Percentiles rank a stretch among this genome's conserved stretches.
phyloP scores from a whole-genome alignment of 1,140 invertebrate species.

The Scaptomyza montana region DNA sequence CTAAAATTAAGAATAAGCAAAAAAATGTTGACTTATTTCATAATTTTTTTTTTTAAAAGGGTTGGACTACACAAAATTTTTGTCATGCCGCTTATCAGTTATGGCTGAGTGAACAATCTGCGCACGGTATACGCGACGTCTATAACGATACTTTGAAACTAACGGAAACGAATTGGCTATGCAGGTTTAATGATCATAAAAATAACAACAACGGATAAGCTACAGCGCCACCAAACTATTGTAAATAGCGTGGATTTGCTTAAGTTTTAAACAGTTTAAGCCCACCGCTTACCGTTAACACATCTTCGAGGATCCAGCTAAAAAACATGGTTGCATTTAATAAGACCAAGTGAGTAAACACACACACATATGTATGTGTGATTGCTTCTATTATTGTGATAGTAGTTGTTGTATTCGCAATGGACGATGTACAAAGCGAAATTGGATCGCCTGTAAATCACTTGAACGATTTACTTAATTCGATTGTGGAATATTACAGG shows the following conservation, averaged over 20 bases:
- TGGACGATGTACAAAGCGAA: slow-evolving; percentile 26
- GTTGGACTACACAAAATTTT: slow-evolving; percentile 16
- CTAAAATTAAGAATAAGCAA: slow-evolving; percentile 15
- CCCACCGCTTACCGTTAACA: slow-evolving; percentile 37
- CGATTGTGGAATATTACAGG: slow-evolving; percentile 47
- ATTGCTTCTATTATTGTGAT: background rate
- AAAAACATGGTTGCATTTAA: slow-evolving; percentile 52
- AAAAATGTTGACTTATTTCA: background rate
- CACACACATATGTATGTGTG: slow-evolving; percentile 3
- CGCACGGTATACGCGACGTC: slow-evolving; percentile 24
- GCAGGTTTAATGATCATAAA: slow-evolving; percentile 24
- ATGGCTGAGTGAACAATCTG: slow-evolving; percentile 16
- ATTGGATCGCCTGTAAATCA: slow-evolving; percentile 11
- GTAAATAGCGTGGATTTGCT: slow-evolving; percentile 25
- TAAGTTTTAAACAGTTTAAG: slow-evolving; percentile 36
- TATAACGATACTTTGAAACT: slow-evolving; percentile 11
- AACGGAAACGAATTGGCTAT: slow-evolving; percentile 3
- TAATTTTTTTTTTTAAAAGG: background rate
- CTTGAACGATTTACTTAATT: slow-evolving; percentile 13
- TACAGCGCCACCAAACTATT: slow-evolving; percentile 10
- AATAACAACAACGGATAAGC: slow-evolving; percentile 37
- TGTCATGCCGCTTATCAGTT: slow-evolving; percentile 42
- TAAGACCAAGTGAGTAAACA: slow-evolving; percentile 49
- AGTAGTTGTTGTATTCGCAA: slow-evolving; percentile 24
- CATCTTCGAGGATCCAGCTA: slow-evolving; percentile 4